A percentile compares a stretch with the other conserved stretches of the same genome.
phyloP scores from a whole-genome alignment of 2,888 invertebrate genomes.

The Dastarcus helophoroides region DNA sequence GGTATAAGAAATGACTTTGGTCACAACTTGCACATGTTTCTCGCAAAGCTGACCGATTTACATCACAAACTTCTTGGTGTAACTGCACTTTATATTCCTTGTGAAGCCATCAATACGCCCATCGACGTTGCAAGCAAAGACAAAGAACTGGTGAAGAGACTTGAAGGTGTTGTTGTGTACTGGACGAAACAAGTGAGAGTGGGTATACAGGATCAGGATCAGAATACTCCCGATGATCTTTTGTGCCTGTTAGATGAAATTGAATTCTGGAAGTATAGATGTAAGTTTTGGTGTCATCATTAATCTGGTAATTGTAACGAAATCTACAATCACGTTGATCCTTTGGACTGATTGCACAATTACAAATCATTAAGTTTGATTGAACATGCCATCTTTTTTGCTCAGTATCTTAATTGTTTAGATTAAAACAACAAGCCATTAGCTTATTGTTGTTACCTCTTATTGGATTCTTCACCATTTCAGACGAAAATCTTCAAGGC shows the following conservation, averaged over 20 bases:
- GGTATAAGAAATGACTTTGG: conserved; percentile 72
- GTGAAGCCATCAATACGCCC: conserved; percentile 53
- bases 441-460: too few species aligned
- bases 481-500: conserved; percentile 66
- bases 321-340: too few species aligned
- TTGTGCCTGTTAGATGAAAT: conserved; percentile 63
- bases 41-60: conserved; percentile 70
- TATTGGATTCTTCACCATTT: too few species aligned
- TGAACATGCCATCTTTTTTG: too few species aligned
- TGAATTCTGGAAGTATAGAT: conserved; percentile 71
- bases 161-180: conserved; percentile 76
- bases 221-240: conserved; percentile 53
- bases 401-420: too few species aligned
- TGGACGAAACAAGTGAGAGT: conserved; percentile 83
- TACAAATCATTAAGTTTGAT: too few species aligned
- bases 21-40: conserved; percentile 62
- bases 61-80: conserved; percentile 76
- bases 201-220: conserved; percentile 68
- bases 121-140: conserved; percentile 60
- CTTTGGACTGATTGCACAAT: too few species aligned
- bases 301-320: too few species aligned
- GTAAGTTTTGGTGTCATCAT: too few species aligned
- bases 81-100: conserved; percentile 76
- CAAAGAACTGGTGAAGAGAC: conserved; percentile 67
- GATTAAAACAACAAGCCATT: too few species aligned